Percentiles rank a stretch among this genome's conserved stretches.
These are phyloP conservation scores for Scaptomyza montana DNA, from an alignment of 1,140 invertebrate species.

Conservation along the genomic window DNA sequence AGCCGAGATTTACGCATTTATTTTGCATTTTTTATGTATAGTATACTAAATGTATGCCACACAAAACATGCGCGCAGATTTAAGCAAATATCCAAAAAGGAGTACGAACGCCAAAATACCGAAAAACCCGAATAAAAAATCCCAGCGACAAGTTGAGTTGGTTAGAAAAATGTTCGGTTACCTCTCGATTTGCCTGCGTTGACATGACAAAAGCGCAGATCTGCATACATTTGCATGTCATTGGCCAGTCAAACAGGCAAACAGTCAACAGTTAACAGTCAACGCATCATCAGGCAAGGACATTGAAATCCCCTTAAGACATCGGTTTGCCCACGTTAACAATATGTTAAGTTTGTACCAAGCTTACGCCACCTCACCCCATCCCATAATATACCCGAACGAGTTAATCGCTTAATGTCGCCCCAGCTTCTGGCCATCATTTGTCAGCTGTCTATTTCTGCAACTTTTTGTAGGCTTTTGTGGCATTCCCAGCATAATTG, in stretches of 20 bases:
- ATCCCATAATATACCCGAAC: constrained; percentile 40
- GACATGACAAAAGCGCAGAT: constrained; percentile 83
- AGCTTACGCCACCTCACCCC: not conserved
- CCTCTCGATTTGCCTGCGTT: constrained; percentile 80
- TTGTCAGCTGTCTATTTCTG: constrained; percentile 69
- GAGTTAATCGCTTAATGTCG: constrained; percentile 79
- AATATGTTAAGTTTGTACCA: constrained; percentile 74
- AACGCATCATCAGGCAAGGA: constrained; percentile 79
- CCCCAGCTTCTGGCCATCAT: constrained; percentile 54
- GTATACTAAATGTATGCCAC: constrained; percentile 65
- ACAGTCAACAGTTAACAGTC: constrained; percentile 28
- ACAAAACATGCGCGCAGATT: constrained; percentile 81
- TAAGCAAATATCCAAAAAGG: constrained; percentile 65
- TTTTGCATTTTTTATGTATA: constrained; percentile 79
- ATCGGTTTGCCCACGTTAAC: constrained; percentile 71
- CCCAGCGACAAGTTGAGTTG: constrained; percentile 63
- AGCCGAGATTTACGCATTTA: constrained; percentile 81
- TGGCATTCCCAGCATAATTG: constrained; percentile 59
- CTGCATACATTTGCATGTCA: constrained; percentile 83
- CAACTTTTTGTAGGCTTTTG: constrained; percentile 15
- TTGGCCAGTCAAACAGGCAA: constrained; percentile 38
- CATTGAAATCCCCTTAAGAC: constrained; percentile 78
- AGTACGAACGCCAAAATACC: constrained; percentile 27
- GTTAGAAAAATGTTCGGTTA: constrained; percentile 69
- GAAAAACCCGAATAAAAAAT: constrained; percentile 13